A percentile compares a stretch with the other conserved stretches of the same genome.
Evolutionary conservation across 2,113 vertebrate species (phyloP).

Genomic region (Leucoraja erinaceus): DNA sequence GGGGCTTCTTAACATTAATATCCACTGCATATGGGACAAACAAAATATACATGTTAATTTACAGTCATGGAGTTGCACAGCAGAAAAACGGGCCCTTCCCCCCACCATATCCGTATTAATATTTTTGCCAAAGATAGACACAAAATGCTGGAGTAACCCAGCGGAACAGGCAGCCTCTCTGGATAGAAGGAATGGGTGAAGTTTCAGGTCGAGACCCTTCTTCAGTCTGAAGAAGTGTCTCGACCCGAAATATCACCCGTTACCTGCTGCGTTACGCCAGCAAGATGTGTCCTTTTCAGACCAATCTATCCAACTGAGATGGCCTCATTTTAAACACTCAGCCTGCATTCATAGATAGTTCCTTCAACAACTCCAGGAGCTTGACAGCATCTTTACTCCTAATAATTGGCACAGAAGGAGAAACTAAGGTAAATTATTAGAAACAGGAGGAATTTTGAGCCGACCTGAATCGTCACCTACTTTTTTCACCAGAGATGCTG

Average conservation of each 20-base stretch:
- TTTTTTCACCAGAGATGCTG: no score
- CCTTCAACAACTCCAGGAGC: not conserved
- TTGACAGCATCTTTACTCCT: not conserved
- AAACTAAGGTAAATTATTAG: not conserved
- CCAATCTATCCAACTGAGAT: not conserved
- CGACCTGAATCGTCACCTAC: no score
- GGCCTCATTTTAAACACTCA: not conserved
- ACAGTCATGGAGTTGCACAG: not conserved
- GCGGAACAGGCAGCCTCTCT: no score
- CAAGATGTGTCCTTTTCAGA: no score
- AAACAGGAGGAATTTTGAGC: not conserved
- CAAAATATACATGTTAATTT: slow-evolving; percentile 11
- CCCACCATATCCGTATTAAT: not conserved
- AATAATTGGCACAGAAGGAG: not conserved
- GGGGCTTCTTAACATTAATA: slow-evolving; percentile 61
- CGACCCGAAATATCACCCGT: no score
- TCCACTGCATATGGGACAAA: slow-evolving; percentile 50
- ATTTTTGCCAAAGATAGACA: no score
- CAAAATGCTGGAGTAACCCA: no score
- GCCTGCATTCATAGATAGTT: not conserved
- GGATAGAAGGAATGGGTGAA: no score
- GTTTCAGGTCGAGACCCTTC: no score
- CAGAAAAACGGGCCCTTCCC: not conserved
- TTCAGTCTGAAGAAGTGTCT: no score
- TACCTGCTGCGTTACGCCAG: no score